Conservation (phyloP, 2,797 vertebrate genomes). For the Sitta carolinensis region DNA sequence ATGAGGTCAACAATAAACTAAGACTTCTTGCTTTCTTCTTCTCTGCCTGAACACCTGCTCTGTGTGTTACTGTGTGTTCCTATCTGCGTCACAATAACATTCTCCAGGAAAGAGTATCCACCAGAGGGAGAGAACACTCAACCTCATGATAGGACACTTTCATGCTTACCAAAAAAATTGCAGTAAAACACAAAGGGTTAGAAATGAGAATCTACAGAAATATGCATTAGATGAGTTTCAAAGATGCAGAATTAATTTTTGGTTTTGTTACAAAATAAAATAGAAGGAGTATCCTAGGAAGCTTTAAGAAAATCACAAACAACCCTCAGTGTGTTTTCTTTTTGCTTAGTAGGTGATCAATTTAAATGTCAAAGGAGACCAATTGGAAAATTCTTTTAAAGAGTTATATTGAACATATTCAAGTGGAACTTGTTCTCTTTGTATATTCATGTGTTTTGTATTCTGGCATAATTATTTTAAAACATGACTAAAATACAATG, state of each 20-base stretch:
- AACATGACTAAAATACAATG: constrained; percentile 51
- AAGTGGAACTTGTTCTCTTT: constrained; percentile 8
- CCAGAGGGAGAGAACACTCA: not conserved
- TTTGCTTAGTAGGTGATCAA: not conserved
- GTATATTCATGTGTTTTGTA: constrained; percentile 38
- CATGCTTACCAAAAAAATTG: not conserved
- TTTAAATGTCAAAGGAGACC: not conserved
- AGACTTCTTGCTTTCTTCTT: too few species aligned
- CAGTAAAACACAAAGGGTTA: not conserved
- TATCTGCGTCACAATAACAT: too few species aligned
- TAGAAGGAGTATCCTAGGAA: not conserved
- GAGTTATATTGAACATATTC: constrained; percentile 31
- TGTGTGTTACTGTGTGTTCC: too few species aligned
- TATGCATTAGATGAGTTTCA: not conserved
- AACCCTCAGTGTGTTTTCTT: not conserved
- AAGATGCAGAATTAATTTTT: not conserved
- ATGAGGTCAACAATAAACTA: too few species aligned
- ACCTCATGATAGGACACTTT: not conserved
- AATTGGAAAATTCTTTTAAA: constrained; percentile 3
- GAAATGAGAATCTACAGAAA: not conserved
- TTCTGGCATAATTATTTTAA: constrained; percentile 50
- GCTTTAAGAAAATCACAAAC: not conserved
- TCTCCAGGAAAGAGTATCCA: not conserved
- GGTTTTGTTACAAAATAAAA: not conserved
- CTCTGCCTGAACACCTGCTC: too few species aligned